Base-by-base conservation (phyloP, 2,888 invertebrate genomes). In the Teinopalpus imperialis region DNA sequence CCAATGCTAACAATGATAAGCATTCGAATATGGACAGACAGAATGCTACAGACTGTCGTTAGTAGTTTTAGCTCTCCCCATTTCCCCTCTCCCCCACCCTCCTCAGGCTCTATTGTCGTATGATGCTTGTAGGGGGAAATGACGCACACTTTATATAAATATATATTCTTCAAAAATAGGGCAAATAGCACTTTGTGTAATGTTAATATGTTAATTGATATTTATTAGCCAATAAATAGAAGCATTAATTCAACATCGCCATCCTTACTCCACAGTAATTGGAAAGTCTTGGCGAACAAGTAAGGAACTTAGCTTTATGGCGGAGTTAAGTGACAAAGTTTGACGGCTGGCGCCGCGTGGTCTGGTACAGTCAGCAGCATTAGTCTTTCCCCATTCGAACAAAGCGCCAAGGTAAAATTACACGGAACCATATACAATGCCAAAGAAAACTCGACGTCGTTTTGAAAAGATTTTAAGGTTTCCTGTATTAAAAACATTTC, bases 301-400 rank as follows among this genome's bases (percentile, higher is more conserved):
- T 62, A 63, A 58, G 26, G 53, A 72, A 74, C 66, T 74, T 73
- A 61, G 67, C 64, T 75, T 78, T 76, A 78, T 69, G 61, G 59
- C 57, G 41, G 62, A 71, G 66, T 74, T 72, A 69, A 71, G 72
- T 66, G 67, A 58, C 56, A 57, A 80, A 81, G 66, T 79, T 78
- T 57, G 58, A 26, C 49, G 48, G 48, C 50, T 59, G 79, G 74
- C 74, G 78, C 73, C 78, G 54, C 45, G 52, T 46, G 34, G 74
- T 46, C 77, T 71, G 31, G n/a, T 14, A n/a, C n/a, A 18, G 35
- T 14, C 14, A 41, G 1, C 29, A 18, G 27, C 40, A 18, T 46
- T 46, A 32, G 13, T 23, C 34, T 18, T 21, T 16, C 26, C 24
- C 16, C 21, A 41, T 46, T 34, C 30, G 18, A 23, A 24, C 24